Conservation (phyloP, 2,797 vertebrate genomes). For the Myripristis jacobus region DNA sequence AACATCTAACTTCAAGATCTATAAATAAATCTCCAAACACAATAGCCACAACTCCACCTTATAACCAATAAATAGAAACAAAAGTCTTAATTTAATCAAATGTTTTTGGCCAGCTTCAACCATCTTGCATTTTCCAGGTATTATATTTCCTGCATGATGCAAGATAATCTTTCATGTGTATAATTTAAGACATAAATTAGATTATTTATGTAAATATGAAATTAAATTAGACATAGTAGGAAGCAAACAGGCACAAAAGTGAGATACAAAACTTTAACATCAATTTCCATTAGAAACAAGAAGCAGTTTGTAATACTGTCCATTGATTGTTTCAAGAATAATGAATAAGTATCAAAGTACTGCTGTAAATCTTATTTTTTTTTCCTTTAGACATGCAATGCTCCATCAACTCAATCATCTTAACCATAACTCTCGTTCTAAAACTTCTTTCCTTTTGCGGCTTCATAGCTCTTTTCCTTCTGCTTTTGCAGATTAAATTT, state of each 20-base stretch:
- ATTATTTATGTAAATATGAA: conserved; percentile 84
- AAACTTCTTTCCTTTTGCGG: conserved; percentile 73
- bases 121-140: conserved; percentile 72
- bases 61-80: conserved; percentile 83
- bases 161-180: conserved; percentile 80
- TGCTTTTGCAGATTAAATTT: conserved; percentile 78
- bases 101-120: conserved; percentile 81
- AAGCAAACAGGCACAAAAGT: conserved; percentile 73
- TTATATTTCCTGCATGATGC: conserved; percentile 75
- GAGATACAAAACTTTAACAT: conserved; percentile 67
- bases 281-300: conserved; percentile 65
- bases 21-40: conserved; percentile 83
- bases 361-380: conserved; percentile 72
- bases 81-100: conserved; percentile 85
- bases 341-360: conserved; percentile 72
- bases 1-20: conserved; percentile 79
- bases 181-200: conserved; percentile 91
- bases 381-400: conserved; percentile 68
- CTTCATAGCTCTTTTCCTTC: conserved; percentile 76
- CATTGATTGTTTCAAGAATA: conserved; percentile 71
- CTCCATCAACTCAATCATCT: conserved; percentile 69
- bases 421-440: conserved; percentile 68
- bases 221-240: conserved; percentile 85
- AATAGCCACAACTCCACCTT: conserved; percentile 69
- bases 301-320: conserved; percentile 64